Evolutionary conservation across 2,888 invertebrate species (phyloP).

Genomic region (Rhaphigaster nebulosa): DNA sequence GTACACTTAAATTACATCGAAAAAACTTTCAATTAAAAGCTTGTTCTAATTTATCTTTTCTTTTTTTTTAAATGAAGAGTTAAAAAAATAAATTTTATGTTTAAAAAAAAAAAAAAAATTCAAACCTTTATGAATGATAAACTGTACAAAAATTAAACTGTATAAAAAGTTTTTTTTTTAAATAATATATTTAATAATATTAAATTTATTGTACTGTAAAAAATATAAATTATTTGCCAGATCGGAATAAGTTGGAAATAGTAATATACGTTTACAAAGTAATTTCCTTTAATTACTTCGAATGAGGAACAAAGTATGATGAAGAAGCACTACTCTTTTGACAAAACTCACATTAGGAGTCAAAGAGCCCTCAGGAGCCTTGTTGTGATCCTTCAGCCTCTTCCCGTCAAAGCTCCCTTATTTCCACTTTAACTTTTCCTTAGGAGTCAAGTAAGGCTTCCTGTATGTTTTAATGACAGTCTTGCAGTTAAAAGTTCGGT

Average conservation of each 20-base stretch:
- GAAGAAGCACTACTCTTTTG: neutral
- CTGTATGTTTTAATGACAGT: neutral
- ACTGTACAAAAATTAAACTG: too few species aligned
- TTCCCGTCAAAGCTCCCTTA: neutral
- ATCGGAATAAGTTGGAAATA: neutral
- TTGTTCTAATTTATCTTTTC: too few species aligned
- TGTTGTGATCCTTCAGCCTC: neutral
- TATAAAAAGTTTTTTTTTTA: too few species aligned
- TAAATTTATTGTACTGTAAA: neutral
- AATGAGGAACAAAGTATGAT: neutral
- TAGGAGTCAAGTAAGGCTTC: neutral
- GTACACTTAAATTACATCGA: too few species aligned
- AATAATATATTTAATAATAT: neutral
- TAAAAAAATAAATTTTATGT: too few species aligned
- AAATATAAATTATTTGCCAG: neutral
- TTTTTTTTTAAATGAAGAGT: too few species aligned
- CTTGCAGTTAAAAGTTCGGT: neutral
- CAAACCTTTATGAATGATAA: too few species aligned
- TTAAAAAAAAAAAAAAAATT: too few species aligned
- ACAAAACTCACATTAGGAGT: neutral
- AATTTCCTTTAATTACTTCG: neutral
- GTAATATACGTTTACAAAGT: neutral
- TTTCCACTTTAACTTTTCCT: slow-evolving; percentile 10
- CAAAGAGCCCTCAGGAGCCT: neutral
- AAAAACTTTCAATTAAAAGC: too few species aligned